A percentile compares a stretch with the other conserved stretches of the same genome.
These are phyloP conservation scores for Thaleichthys pacificus DNA, from an alignment of 2,797 vertebrate species.

Conservation along the genomic window DNA sequence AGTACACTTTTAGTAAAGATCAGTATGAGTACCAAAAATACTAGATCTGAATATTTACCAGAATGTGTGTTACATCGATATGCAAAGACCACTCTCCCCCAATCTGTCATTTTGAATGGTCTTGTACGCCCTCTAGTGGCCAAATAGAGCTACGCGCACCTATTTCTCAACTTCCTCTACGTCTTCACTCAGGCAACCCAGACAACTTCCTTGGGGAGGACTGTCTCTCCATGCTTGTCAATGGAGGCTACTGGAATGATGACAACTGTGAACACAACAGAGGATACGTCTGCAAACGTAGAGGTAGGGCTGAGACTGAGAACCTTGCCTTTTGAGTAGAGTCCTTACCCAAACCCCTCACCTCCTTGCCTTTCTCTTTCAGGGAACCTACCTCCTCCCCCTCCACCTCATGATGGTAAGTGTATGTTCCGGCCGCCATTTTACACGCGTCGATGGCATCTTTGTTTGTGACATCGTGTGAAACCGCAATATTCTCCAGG, in stretches of 20 bases:
- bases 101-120: no score
- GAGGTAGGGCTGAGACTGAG: slow-evolving; percentile 53
- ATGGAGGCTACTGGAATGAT: slow-evolving; percentile 77
- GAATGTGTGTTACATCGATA: neutral
- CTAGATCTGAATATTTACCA: neutral
- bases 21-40: neutral
- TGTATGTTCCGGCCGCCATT: neutral
- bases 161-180: neutral
- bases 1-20: neutral
- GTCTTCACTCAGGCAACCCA: slow-evolving; percentile 68
- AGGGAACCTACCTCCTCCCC: slow-evolving; percentile 72
- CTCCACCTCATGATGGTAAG: slow-evolving; percentile 78
- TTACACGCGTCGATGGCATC: no score
- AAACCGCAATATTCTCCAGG: slow-evolving; percentile 50
- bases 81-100: neutral
- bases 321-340: neutral
- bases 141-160: neutral
- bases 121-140: neutral
- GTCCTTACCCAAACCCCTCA: neutral
- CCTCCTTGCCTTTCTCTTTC: slow-evolving; percentile 17
- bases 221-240: slow-evolving; percentile 74
- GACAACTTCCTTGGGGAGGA: slow-evolving; percentile 73
- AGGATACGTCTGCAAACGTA: slow-evolving; percentile 78
- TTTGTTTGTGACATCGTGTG: neutral
- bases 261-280: slow-evolving; percentile 72